These are phyloP conservation scores for Baryphthengus martii DNA, from an alignment of 2,113 vertebrate genomes.

Conservation along the genomic window DNA sequence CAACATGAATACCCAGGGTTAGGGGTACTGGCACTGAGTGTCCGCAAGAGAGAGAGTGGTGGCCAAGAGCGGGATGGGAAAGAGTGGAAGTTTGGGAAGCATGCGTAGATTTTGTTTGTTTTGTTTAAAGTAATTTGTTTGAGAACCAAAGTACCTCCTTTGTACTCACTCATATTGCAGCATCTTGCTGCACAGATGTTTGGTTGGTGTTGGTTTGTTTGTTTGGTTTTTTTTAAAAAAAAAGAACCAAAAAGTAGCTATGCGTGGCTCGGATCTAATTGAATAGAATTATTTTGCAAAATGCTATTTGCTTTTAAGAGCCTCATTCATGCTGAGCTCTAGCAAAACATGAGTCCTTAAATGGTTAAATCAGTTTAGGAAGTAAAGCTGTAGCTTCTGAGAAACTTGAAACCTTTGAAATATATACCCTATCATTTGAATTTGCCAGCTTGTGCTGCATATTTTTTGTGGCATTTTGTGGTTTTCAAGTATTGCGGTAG, in stretches of 20 bases:
- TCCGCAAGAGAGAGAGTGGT: not conserved
- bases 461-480: not conserved
- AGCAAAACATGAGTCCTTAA: not conserved
- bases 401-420: not conserved
- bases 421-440: not conserved
- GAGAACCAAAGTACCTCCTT: not conserved
- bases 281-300: not conserved
- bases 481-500: not conserved
- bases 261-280: fast-evolving
- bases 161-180: not conserved
- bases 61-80: not conserved
- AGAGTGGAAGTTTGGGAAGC: not conserved
- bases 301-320: not conserved
- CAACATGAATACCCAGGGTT: not conserved
- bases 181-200: not conserved
- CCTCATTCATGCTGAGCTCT: not conserved
- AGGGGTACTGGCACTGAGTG: not conserved
- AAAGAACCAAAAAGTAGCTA: not conserved
- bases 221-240: too few relatives aligned
- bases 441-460: not conserved
- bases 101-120: not conserved
- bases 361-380: not conserved
- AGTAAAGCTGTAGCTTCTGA: not conserved
- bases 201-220: too few relatives aligned
- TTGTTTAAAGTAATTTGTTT: not conserved